Evolutionary conservation across 1,140 invertebrate species (phyloP), one percentile per base, ranked within the genome.

Genomic region (Colletes latitarsis): DNA sequence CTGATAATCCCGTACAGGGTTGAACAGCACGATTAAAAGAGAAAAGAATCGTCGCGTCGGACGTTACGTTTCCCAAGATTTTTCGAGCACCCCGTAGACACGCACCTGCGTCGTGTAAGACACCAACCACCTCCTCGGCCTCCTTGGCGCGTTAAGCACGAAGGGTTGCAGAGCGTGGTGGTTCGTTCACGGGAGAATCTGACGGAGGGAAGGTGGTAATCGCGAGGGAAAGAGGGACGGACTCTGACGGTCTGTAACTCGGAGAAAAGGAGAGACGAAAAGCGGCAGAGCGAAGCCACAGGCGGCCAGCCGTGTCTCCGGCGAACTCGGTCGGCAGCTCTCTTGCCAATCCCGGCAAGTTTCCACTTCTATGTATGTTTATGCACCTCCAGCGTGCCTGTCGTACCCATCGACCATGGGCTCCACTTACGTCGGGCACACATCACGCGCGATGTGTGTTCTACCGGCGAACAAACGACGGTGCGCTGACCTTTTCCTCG

Each of bases 251-350:
- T 60, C n/a, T 58, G 46, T 55, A 46, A 17, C 15, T 17, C 69
- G 79, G 82, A 82, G 77, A 77, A 71, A 81, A 83, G 82, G 86
- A 88, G 86, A 87, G 83, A 84, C 70, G 81, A 85, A 89, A 91
- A 88, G 89, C 91, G 90, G 84, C 87, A 90, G 88, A 90, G 90
- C 90, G 90, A 84, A 91, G 87, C 88, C 87, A 87, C 84, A 85
- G 73, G 82, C 90, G 89, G 87, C 91, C 84, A 92, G 88, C 90
- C 91, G 89, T 92, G 88, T 91, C 85, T 92, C 91, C 91, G 87
- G 90, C 83, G 70, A 86, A 86, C 88, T 88, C 87, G 83, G 63
- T 87, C 86, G 71, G 52, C 75, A 52, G 75, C 68, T 82, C 74
- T 62, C 85, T 84, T 66, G 75, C 80, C 79, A 74, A 82, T 82